Evolutionary conservation across 2,797 vertebrate species (phyloP).

Genomic region (Ceyx erithaca): DNA sequence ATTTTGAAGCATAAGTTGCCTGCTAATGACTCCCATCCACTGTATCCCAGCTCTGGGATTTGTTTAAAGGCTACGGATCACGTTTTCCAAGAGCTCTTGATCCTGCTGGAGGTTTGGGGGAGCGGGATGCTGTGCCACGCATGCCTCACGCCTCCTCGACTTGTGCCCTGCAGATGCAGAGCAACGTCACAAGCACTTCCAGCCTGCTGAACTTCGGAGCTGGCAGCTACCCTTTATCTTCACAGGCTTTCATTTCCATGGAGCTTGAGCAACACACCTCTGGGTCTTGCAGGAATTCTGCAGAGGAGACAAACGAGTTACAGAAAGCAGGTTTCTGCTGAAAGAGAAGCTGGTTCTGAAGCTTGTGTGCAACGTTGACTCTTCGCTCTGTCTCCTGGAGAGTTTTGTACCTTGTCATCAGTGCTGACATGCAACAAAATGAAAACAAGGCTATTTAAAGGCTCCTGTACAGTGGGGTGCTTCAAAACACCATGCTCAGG

Average conservation of each 20-base stretch:
- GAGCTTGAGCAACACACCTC: neutral
- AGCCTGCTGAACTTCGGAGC: neutral
- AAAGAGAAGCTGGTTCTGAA: neutral
- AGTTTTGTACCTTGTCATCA: constrained; percentile 41
- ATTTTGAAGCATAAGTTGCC: neutral
- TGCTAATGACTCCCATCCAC: neutral
- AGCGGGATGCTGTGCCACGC: accelerated
- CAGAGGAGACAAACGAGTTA: neutral
- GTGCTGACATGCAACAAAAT: constrained; percentile 32
- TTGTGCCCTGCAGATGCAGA: accelerated
- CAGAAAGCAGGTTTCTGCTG: neutral
- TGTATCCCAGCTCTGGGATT: neutral
- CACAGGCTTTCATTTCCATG: accelerated
- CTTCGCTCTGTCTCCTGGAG: neutral
- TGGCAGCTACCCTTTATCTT: accelerated
- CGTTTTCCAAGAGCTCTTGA: neutral
- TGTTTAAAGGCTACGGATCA: accelerated
- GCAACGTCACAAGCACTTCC: neutral
- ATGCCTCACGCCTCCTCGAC: accelerated
- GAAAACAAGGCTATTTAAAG: constrained; percentile 14
- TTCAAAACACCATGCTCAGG: neutral
- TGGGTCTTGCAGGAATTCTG: neutral
- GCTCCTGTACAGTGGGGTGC: neutral
- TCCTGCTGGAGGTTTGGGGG: accelerated
- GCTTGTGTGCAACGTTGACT: neutral